Conservation (phyloP, 2,113 vertebrate species). For the Agapornis roseicollis region DNA sequence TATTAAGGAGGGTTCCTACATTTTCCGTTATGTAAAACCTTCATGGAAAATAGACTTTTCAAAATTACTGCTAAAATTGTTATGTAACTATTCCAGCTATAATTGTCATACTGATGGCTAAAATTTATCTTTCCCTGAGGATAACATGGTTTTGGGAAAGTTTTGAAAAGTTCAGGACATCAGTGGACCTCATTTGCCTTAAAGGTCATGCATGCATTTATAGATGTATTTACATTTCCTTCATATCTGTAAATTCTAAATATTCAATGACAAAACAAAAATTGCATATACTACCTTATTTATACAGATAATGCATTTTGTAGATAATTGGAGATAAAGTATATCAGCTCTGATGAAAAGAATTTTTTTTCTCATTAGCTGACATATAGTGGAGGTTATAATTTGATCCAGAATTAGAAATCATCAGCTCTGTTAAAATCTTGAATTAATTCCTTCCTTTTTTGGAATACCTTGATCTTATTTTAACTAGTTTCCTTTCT, state of each 20-base stretch:
- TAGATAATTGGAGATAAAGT: neutral
- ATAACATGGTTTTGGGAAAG: neutral
- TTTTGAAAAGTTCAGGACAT: neutral
- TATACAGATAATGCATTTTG: neutral
- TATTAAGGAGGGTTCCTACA: neutral
- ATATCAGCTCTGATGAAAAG: neutral
- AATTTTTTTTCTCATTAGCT: neutral
- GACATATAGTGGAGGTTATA: neutral
- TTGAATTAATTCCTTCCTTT: neutral
- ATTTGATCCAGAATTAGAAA: neutral
- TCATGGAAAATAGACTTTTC: neutral
- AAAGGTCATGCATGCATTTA: neutral
- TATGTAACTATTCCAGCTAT: neutral
- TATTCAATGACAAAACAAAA: neutral
- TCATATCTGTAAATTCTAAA: neutral
- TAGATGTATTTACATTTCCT: neutral
- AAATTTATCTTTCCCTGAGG: neutral
- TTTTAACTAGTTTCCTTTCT: conserved; percentile 34
- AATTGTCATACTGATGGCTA: neutral
- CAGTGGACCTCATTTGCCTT: neutral
- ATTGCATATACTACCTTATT: neutral
- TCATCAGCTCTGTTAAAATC: neutral
- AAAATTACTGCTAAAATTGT: neutral
- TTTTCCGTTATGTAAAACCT: neutral
- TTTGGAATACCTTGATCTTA: neutral